These are phyloP conservation scores for Calliopsis andreniformis DNA, from an alignment of 1,140 invertebrate species.

Conservation along the genomic window DNA sequence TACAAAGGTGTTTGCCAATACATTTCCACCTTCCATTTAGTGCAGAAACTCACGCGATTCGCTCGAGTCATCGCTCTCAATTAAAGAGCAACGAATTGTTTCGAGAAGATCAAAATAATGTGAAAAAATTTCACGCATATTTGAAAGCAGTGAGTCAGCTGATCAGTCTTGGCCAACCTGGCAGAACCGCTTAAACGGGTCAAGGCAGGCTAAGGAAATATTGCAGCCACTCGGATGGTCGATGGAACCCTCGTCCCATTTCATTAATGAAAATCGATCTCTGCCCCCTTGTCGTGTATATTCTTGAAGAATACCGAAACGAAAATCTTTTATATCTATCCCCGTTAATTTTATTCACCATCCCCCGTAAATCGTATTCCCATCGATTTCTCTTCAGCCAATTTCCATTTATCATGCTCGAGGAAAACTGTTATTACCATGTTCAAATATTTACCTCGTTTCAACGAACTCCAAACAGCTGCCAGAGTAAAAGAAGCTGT, in stretches of 20 bases:
- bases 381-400: neutral
- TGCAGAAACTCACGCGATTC: neutral
- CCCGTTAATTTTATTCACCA: neutral
- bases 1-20: neutral
- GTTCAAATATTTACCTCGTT: neutral
- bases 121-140: neutral
- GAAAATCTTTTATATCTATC: conserved; percentile 16
- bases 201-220: conserved; percentile 29
- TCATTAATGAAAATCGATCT: conserved; percentile 51
- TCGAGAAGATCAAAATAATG: neutral
- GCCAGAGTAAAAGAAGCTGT: no score
- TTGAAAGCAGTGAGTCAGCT: neutral
- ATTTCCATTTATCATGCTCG: neutral
- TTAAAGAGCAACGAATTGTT: neutral
- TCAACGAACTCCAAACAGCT: no score
- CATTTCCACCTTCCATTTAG: neutral
- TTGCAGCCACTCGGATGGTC: conserved; percentile 19
- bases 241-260: conserved; percentile 35
- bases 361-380: neutral
- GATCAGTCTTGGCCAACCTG: neutral
- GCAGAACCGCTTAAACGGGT: neutral
- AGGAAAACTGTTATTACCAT: neutral
- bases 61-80: neutral
- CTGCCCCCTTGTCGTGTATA: conserved; percentile 10
- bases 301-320: conserved; percentile 24